Base-by-base conservation (phyloP, 2,797 vertebrate species). In the Anguilla anguilla region DNA sequence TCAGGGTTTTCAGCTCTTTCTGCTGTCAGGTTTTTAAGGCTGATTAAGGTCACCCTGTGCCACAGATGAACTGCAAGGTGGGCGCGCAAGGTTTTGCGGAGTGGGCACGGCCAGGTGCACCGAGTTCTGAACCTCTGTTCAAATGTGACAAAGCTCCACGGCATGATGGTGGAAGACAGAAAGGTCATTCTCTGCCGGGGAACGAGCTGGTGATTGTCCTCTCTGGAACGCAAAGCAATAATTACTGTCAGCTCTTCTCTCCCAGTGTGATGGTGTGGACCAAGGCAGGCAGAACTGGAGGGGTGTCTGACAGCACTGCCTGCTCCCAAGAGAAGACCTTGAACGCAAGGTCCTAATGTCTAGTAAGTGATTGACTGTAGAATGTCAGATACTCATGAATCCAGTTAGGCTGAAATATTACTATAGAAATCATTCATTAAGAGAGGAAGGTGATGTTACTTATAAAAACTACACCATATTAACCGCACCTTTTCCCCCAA, bases 121-220 rank as follows among this genome's bases (percentile, higher is more conserved):
- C 35, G 49, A 85, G 79, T 61, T 90, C 2, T 86, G 86, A 87
- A 31, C 86, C 59, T 86, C 69, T 55, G 64, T 89, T 85, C 81
- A 81, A 67, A 84, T 84, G 84, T 67, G 84, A 89, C 86, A 88
- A 83, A 83, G 43, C 79, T 84, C 67, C 81, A 46, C 4, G 46
- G 59, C 35, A 49, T 46, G 64, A 88, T 87, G 64, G 74, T 46
- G 84, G 86, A 55, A 77, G 87, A 87, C 67, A 61, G 35, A 74
- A 88, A 87, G 77, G 87, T 89, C 86, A 86, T 86, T 84, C 46
- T 55, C 25, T 59, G 67, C 39, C 51, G 31, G 74, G 39, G 64
- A 69, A 64, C 53, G 31, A 59, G 67, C 57, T 43, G n/a, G 46
- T 35, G 28, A 81, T 35, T 86, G n/a, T 11, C 69, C 81, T 86